Evolutionary conservation across 2,113 vertebrate genomes (phyloP).

Genomic region (Halichoeres trimaculatus): DNA sequence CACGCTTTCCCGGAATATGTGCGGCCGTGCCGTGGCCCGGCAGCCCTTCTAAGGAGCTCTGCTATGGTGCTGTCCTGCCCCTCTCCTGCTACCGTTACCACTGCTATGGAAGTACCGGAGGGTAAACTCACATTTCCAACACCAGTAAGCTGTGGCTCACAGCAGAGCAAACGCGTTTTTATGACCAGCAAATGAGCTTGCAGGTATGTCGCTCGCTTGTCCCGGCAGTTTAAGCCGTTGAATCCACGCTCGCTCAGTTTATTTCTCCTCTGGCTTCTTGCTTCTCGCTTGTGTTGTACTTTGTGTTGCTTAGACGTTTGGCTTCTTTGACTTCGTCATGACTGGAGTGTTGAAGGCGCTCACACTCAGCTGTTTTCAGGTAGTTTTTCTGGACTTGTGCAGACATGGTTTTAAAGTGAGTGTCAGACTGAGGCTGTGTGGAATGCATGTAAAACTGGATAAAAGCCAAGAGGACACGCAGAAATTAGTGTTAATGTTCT

Average conservation of each 20-base stretch:
- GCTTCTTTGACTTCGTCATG: slow-evolving; percentile 32
- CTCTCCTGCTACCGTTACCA: slow-evolving; percentile 69
- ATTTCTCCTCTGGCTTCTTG: slow-evolving; percentile 1
- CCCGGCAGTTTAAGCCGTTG: slow-evolving; percentile 8
- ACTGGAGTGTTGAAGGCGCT: slow-evolving; percentile 28
- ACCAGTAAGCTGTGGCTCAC: slow-evolving; percentile 73
- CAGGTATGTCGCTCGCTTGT: slow-evolving; percentile 83
- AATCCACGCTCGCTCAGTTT: background rate
- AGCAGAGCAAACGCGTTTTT: slow-evolving; percentile 68
- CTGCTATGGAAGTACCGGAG: slow-evolving; percentile 74
- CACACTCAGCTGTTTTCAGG: slow-evolving; percentile 45
- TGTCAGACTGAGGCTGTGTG: slow-evolving; percentile 14
- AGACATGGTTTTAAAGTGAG: slow-evolving; percentile 33
- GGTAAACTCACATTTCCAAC: slow-evolving; percentile 72
- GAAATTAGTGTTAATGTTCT: background rate
- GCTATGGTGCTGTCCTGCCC: slow-evolving; percentile 77
- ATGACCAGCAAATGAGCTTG: slow-evolving; percentile 83
- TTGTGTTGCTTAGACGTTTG: slow-evolving; percentile 20
- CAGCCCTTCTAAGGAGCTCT: slow-evolving; percentile 81
- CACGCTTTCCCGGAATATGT: slow-evolving; percentile 90
- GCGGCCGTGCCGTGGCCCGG: slow-evolving; percentile 79
- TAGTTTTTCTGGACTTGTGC: slow-evolving; percentile 48
- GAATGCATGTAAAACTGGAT: slow-evolving; percentile 2
- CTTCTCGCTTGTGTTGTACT: slow-evolving; percentile 21
- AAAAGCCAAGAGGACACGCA: background rate